These are phyloP conservation scores for Drosophila kanapiae DNA, from an alignment of 1,140 invertebrate species.

Conservation along the genomic window DNA sequence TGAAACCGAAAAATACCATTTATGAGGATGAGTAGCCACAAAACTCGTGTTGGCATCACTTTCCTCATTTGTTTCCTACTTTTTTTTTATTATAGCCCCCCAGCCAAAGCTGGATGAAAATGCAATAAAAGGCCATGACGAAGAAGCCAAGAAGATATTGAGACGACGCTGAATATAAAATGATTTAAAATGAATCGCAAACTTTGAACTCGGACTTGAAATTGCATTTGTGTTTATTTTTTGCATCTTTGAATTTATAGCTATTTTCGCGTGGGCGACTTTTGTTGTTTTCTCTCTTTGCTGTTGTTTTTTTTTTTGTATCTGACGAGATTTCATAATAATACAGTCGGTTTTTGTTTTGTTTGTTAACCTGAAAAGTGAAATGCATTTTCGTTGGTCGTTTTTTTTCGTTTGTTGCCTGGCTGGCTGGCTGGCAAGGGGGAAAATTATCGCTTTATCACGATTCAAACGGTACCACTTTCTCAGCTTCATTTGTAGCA, in stretches of 20 bases:
- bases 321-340: conserved; percentile 59
- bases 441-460: conserved; percentile 82
- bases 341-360: conserved; percentile 63
- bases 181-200: conserved; percentile 67
- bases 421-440: conserved; percentile 16
- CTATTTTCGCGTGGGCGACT: conserved; percentile 64
- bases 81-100: conserved; percentile 13
- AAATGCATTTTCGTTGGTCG: conserved; percentile 68
- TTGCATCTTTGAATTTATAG: conserved; percentile 50
- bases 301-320: neutral
- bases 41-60: conserved; percentile 47
- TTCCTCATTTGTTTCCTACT: conserved; percentile 40
- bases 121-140: conserved; percentile 46
- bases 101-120: conserved; percentile 30
- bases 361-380: conserved; percentile 72
- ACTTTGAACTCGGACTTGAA: conserved; percentile 76
- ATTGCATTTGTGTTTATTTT: neutral
- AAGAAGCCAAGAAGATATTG: conserved; percentile 22
- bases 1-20: conserved; percentile 35
- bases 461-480: conserved; percentile 83
- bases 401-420: conserved; percentile 5
- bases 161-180: conserved; percentile 58
- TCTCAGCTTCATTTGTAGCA: conserved; percentile 81
- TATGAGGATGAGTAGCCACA: conserved; percentile 46
- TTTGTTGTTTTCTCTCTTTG: conserved; percentile 31